These are phyloP conservation scores for Verasper variegatus DNA, from an alignment of 2,113 vertebrate genomes.

Conservation along the genomic window DNA sequence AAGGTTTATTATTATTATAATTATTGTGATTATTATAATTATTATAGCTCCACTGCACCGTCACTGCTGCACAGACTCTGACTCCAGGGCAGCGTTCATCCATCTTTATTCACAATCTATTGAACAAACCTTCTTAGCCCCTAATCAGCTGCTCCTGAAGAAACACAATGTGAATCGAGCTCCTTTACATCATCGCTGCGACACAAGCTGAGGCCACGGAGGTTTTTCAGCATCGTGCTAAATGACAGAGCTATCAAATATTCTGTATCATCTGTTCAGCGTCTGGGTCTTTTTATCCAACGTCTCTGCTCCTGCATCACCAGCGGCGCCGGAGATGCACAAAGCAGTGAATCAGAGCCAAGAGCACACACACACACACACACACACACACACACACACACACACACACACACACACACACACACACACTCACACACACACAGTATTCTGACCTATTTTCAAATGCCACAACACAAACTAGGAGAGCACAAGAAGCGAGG, in stretches of 20 bases:
- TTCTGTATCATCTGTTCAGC: neutral
- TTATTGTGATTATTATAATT: no score
- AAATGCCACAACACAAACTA: constrained; percentile 25
- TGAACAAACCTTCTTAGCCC: no score
- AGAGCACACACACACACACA: constrained; percentile 20
- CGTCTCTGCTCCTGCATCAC: neutral
- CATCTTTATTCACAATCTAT: no score
- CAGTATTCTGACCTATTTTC: constrained; percentile 55
- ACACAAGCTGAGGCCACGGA: neutral
- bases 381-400: constrained; percentile 19
- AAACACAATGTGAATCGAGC: no score
- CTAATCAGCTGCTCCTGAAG: no score
- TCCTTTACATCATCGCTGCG: no score
- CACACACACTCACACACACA: constrained; percentile 17
- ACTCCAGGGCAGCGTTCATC: no score
- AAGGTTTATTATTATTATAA: no score
- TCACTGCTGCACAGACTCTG: no score
- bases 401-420: constrained; percentile 15
- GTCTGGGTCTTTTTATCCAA: neutral
- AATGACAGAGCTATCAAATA: neutral
- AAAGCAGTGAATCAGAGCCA: constrained; percentile 24
- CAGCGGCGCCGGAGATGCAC: neutral
- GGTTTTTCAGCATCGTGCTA: neutral
- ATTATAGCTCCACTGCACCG: no score
- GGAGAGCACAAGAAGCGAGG: constrained; percentile 19